A percentile compares a stretch with the other conserved stretches of the same genome.
phyloP scores from a whole-genome alignment of 2,797 vertebrate genomes.

The Gadopsis bispinosus region DNA sequence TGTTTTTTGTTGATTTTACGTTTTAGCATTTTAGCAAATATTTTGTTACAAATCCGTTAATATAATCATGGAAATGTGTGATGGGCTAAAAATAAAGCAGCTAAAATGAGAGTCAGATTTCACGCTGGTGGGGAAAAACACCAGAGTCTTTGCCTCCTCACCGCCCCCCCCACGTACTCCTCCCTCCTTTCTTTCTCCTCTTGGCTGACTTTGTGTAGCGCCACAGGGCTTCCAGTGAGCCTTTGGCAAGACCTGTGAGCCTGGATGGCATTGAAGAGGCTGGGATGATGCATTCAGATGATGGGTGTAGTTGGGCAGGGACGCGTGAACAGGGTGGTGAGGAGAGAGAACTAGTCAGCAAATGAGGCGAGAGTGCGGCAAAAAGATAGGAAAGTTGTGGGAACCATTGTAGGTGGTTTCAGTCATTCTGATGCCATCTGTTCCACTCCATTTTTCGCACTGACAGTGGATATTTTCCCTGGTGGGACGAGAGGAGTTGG shows the following conservation, averaged over 20 bases:
- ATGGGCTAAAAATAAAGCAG: conserved; percentile 27
- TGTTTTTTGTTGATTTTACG: neutral
- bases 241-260: conserved; percentile 69
- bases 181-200: conserved; percentile 60
- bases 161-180: neutral
- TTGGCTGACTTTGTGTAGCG: conserved; percentile 76
- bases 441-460: conserved; percentile 74
- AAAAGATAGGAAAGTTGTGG: conserved; percentile 60
- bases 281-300: conserved; percentile 53
- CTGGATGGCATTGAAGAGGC: conserved; percentile 66
- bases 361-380: conserved; percentile 29
- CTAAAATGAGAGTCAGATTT: conserved; percentile 13
- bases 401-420: conserved; percentile 81
- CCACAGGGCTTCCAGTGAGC: conserved; percentile 71
- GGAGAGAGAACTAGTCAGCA: conserved; percentile 28
- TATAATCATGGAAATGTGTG: neutral
- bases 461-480: conserved; percentile 74
- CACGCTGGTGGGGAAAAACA: neutral
- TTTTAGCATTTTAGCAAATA: conserved; percentile 6
- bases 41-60: neutral
- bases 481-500: conserved; percentile 61
- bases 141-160: neutral
- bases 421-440: conserved; percentile 82
- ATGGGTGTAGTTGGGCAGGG: conserved; percentile 50
- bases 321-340: neutral